Conservation (phyloP, 2,113 vertebrate genomes). For the Spermophilus dauricus region DNA sequence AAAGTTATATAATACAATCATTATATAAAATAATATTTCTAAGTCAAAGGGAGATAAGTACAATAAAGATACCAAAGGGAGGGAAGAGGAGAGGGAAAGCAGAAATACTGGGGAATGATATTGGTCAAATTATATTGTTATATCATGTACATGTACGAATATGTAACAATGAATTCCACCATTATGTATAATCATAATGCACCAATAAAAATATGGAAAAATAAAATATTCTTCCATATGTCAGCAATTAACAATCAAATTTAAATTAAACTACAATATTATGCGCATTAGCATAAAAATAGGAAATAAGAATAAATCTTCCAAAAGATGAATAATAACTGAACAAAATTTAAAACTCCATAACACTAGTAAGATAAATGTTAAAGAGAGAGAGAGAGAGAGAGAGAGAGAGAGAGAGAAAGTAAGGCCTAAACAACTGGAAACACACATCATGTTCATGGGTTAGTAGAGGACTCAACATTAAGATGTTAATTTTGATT, state of each 20-base stretch:
- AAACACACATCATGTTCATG: neutral
- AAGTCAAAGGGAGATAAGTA: too few relatives aligned
- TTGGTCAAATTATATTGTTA: too few relatives aligned
- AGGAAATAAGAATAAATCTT: neutral
- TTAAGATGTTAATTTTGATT: neutral
- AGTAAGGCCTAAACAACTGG: too few relatives aligned
- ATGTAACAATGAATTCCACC: too few relatives aligned
- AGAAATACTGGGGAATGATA: too few relatives aligned
- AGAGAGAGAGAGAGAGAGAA: too few relatives aligned
- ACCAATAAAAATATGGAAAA: too few relatives aligned
- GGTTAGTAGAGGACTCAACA: neutral
- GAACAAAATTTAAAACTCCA: neutral
- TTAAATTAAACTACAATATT: slow-evolving; percentile 7
- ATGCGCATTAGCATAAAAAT: neutral
- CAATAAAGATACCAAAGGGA: too few relatives aligned
- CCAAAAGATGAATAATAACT: slow-evolving; percentile 1
- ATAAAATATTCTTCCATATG: too few relatives aligned
- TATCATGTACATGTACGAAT: too few relatives aligned
- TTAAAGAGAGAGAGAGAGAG: neutral
- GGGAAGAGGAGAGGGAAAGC: too few relatives aligned
- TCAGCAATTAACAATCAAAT: neutral
- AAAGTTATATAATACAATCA: neutral
- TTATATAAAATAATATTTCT: neutral
- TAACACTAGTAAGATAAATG: neutral
- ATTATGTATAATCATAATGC: too few relatives aligned